A percentile compares a stretch with the other conserved stretches of the same genome.
Evolutionary conservation across 2,888 invertebrate species (phyloP).

Genomic region (Polydrusus tereticollis): DNA sequence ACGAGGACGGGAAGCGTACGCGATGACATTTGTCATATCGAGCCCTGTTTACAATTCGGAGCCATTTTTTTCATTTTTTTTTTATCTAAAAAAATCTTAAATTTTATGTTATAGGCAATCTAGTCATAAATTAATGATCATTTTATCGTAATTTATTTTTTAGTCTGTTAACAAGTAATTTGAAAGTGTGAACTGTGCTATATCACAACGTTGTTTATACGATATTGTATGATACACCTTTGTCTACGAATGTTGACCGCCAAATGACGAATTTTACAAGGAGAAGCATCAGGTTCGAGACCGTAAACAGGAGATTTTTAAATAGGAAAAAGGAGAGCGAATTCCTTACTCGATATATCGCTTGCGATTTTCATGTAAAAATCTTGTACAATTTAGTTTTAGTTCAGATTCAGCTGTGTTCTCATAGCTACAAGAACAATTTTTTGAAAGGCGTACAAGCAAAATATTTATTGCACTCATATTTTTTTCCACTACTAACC

Average conservation of each 20-base stretch:
- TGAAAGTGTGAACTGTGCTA: not conserved
- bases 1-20: constrained; percentile 29
- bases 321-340: constrained; percentile 28
- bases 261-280: not conserved
- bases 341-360: constrained; percentile 32
- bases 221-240: not conserved
- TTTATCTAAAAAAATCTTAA: too few species aligned
- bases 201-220: not conserved
- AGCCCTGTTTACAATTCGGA: not conserved
- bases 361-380: constrained; percentile 39
- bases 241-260: not conserved
- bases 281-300: not conserved
- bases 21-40: constrained; percentile 31
- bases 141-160: too few species aligned
- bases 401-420: constrained; percentile 16
- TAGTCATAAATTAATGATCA: too few species aligned
- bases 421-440: not conserved
- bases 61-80: not conserved
- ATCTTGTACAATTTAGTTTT: constrained; percentile 38
- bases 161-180: too few species aligned
- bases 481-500: not conserved
- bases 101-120: too few species aligned
- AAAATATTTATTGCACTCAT: not conserved
- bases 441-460: too few species aligned
- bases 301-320: not conserved